These are phyloP conservation scores for Sycophila sp. DNA, from an alignment of 1,140 invertebrate genomes.

Conservation along the genomic window DNA sequence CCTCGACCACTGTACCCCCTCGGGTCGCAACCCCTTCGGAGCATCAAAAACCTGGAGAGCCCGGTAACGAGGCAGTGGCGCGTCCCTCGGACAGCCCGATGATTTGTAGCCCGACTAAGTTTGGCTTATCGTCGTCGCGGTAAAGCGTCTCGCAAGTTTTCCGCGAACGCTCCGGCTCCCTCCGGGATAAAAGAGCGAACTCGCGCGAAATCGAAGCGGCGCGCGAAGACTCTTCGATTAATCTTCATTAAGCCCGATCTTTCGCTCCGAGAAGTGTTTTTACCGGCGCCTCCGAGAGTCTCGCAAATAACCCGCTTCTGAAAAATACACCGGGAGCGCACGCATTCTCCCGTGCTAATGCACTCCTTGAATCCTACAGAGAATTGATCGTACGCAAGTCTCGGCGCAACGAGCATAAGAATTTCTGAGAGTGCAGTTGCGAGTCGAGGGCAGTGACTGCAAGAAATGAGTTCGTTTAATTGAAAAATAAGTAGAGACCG, in stretches of 20 bases:
- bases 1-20: too few relatives aligned
- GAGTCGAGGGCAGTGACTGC: slow-evolving; percentile 24
- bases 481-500: slow-evolving; percentile 48
- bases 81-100: not conserved
- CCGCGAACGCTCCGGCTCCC: not conserved
- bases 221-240: slow-evolving; percentile 35
- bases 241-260: slow-evolving; percentile 48
- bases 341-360: too few relatives aligned
- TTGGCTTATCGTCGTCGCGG: not conserved
- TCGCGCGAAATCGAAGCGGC: not conserved
- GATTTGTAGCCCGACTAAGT: not conserved
- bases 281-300: too few relatives aligned
- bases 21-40: not conserved
- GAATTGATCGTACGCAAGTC: too few relatives aligned
- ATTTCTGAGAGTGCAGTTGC: not conserved
- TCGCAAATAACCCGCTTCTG: too few relatives aligned
- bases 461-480: slow-evolving; percentile 40
- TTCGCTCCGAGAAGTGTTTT: too few relatives aligned
- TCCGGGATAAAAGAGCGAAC: not conserved
- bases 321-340: too few relatives aligned
- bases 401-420: too few relatives aligned
- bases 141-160: not conserved
- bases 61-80: too few relatives aligned
- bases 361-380: too few relatives aligned
- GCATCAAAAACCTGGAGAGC: not conserved